These are phyloP conservation scores for Ridgeia piscesae DNA, from an alignment of 1,140 invertebrate genomes.

Conservation along the genomic window DNA sequence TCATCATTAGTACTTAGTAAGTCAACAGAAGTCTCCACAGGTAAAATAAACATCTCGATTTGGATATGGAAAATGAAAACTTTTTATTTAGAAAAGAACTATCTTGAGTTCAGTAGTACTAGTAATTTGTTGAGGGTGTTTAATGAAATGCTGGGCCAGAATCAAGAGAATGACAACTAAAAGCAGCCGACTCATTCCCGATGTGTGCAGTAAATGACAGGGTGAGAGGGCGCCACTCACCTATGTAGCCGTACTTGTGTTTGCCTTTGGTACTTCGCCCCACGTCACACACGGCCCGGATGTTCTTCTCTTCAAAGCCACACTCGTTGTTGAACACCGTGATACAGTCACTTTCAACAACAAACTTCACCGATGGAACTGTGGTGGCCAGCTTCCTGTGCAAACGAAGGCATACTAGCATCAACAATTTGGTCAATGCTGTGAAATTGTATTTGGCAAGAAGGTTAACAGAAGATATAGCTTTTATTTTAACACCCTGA, in stretches of 20 bases:
- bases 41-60: too few relatives aligned
- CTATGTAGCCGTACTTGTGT: constrained; percentile 57
- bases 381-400: background rate
- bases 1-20: too few relatives aligned
- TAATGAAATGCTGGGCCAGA: background rate
- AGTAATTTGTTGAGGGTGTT: too few relatives aligned
- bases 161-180: background rate
- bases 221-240: constrained; percentile 34
- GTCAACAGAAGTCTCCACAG: too few relatives aligned
- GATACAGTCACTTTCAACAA: constrained; percentile 43
- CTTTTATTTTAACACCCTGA: too few relatives aligned
- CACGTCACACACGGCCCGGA: constrained; percentile 57
- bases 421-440: background rate
- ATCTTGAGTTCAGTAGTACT: too few relatives aligned
- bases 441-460: too few relatives aligned
- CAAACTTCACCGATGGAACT: constrained; percentile 49
- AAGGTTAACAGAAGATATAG: too few relatives aligned
- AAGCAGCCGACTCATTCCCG: background rate
- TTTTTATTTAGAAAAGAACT: too few relatives aligned
- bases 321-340: constrained; percentile 55
- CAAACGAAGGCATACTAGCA: background rate
- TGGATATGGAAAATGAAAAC: too few relatives aligned
- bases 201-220: background rate
- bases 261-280: constrained; percentile 57
- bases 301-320: constrained; percentile 52